Evolutionary conservation across 2,113 vertebrate genomes (phyloP), one percentile per base, ranked within the genome.

Genomic region (Grallaria varia): DNA sequence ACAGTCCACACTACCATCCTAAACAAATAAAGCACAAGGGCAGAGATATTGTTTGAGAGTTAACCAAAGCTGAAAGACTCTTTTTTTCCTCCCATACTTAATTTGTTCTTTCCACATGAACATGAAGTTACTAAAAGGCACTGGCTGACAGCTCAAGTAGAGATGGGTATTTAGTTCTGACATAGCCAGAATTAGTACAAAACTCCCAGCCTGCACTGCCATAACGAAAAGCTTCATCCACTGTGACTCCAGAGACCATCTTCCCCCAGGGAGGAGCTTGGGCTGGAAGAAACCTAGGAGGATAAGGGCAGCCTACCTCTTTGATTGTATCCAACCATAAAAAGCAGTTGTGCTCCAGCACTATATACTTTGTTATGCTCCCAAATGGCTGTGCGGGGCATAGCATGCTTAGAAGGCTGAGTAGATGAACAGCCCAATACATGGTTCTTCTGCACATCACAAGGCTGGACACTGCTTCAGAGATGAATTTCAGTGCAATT

Each of bases 11-110:
- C 59, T 85, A 63, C 94, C 47, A 40, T 27, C 50, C 72, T 95
- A 93, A 93, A 91, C 31, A 94, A 90, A 96, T 95, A 84, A 89
- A 95, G 94, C 80, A 91, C 37, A 89, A 95, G 89, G 67, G 40
- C 73, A 87, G 75, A 94, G 86, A 92, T 94, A 94, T 19, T 92
- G 69, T 67, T 72, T 90, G 58, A 94, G 85, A 84, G 73, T 89
- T 92, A 94, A 93, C 76, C 59, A 62, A 81, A 94, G 64, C 0
- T 77, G 75, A 94, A 92, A 94, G 63, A 86, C 60, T 55, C 31
- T 74, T 84, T 44, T 81, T 53, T 24, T 2, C 24, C n/a, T 85
- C 66, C 39, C 56, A 87, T 79, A 85, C 79, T 95, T 72, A 84
- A 91, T 93, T 89, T 74, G 73, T 58, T 87, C 82, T 68, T 90